A percentile compares a stretch with the other conserved stretches of the same genome.
These are phyloP conservation scores for Gulo gulo DNA, from an alignment of 2,113 vertebrate species.

Conservation along the genomic window DNA sequence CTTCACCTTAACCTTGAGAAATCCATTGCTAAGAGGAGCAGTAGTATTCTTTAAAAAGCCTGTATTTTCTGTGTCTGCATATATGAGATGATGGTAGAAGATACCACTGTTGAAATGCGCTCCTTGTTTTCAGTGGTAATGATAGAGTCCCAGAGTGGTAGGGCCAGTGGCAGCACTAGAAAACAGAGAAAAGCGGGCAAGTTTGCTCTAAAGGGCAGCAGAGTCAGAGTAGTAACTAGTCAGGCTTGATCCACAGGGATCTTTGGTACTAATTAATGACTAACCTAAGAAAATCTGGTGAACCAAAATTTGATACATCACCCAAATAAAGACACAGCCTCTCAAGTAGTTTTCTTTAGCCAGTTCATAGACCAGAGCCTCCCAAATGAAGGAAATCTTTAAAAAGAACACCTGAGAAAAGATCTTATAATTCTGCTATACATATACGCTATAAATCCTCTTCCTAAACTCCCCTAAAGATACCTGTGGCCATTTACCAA, in stretches of 20 bases:
- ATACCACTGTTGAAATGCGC: background rate
- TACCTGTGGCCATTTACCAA: background rate
- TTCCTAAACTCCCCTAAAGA: background rate
- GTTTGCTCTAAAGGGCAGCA: background rate
- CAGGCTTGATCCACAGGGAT: background rate
- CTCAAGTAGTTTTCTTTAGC: background rate
- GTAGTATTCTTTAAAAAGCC: background rate
- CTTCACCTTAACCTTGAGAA: background rate
- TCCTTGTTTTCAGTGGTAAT: background rate
- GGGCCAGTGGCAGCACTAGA: background rate
- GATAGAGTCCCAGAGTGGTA: background rate
- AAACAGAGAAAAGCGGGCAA: background rate
- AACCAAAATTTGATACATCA: background rate
- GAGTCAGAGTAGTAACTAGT: background rate
- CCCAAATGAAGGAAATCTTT: background rate
- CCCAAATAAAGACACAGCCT: background rate
- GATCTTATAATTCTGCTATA: background rate
- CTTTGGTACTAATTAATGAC: background rate
- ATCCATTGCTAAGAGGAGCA: background rate
- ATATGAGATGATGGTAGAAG: background rate
- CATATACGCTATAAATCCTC: background rate
- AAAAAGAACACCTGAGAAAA: background rate
- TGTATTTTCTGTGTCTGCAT: background rate
- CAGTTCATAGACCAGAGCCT: background rate
- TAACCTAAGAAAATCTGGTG: background rate